Evolutionary conservation across 92 coral and sea anemone species (phyloP).

Genomic region (Phenganax subtilis): DNA sequence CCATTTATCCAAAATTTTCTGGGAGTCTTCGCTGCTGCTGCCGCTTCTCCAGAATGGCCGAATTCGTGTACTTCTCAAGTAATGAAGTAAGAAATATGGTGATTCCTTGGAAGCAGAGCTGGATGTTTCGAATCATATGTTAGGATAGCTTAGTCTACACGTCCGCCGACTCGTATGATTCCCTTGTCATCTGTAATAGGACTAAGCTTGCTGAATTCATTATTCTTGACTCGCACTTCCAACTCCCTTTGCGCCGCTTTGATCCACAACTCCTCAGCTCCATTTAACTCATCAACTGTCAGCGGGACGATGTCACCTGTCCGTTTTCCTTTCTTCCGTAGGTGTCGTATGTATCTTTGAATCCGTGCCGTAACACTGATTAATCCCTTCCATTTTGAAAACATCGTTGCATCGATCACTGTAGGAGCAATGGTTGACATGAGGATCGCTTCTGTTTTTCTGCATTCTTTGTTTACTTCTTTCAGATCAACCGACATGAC

Average conservation of each 20-base stretch:
- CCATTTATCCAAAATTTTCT: no score
- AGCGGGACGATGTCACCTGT: not conserved
- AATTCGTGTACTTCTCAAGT: not conserved
- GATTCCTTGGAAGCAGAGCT: not conserved
- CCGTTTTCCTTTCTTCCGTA: not conserved
- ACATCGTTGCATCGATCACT: not conserved
- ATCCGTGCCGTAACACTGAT: conserved; percentile 6
- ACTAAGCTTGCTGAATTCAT: conserved; percentile 7
- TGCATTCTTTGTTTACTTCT: not conserved
- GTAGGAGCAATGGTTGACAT: not conserved
- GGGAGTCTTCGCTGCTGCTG: no score
- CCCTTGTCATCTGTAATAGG: not conserved
- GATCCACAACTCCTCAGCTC: no score
- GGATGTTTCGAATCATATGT: conserved; percentile 22
- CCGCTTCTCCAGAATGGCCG: no score
- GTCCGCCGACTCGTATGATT: not conserved
- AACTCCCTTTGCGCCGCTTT: no score
- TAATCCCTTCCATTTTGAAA: conserved; percentile 11
- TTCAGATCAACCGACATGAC: not conserved
- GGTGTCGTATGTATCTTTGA: not conserved
- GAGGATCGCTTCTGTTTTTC: not conserved
- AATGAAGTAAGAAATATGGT: conserved; percentile 1
- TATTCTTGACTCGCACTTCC: no score
- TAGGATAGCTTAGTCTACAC: no score
- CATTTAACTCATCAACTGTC: no score